Percentiles rank a stretch among this genome's conserved stretches.
These are phyloP conservation scores for Xylota sylvarum DNA, from an alignment of 2,888 invertebrate species.

Conservation along the genomic window DNA sequence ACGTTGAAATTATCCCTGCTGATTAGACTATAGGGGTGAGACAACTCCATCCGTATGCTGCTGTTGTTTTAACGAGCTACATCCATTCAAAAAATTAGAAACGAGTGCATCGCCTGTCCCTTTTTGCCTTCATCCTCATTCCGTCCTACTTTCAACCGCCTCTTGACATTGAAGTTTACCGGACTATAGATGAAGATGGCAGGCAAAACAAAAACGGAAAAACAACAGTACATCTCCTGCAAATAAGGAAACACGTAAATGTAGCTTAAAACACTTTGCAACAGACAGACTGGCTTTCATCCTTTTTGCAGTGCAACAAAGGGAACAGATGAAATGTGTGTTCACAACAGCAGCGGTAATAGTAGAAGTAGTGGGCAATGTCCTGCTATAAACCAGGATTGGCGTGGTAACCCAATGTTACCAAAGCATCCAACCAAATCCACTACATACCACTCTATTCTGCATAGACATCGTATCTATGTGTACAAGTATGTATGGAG, in stretches of 20 bases:
- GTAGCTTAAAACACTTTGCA: conserved; percentile 67
- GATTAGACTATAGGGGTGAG: conserved; percentile 54
- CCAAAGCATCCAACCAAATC: conserved; percentile 71
- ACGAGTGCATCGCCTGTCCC: conserved; percentile 17
- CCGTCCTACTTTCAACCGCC: conserved; percentile 22
- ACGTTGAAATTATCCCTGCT: conserved; percentile 66
- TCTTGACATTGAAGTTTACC: conserved; percentile 57
- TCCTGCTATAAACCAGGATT: conserved; percentile 69
- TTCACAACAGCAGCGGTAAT: conserved; percentile 23
- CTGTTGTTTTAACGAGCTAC: conserved; percentile 56
- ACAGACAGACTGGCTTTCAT: conserved; percentile 56
- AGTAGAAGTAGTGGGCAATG: conserved; percentile 37
- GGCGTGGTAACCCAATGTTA: conserved; percentile 70
- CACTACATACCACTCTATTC: conserved; percentile 24
- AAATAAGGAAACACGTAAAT: conserved; percentile 55
- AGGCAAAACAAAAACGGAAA: conserved; percentile 31
- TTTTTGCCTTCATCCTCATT: conserved; percentile 13
- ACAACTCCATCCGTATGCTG: conserved; percentile 8
- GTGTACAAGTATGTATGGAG: conserved; percentile 12
- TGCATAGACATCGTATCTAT: conserved; percentile 43
- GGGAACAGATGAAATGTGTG: conserved; percentile 55
- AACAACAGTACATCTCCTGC: conserved; percentile 15
- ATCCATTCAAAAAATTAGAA: conserved; percentile 43
- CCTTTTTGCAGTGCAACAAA: conserved; percentile 22
- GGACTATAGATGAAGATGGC: conserved; percentile 29